Evolutionary conservation across 2,797 vertebrate genomes (phyloP).

Genomic region (Melanotaenia pygmaea): DNA sequence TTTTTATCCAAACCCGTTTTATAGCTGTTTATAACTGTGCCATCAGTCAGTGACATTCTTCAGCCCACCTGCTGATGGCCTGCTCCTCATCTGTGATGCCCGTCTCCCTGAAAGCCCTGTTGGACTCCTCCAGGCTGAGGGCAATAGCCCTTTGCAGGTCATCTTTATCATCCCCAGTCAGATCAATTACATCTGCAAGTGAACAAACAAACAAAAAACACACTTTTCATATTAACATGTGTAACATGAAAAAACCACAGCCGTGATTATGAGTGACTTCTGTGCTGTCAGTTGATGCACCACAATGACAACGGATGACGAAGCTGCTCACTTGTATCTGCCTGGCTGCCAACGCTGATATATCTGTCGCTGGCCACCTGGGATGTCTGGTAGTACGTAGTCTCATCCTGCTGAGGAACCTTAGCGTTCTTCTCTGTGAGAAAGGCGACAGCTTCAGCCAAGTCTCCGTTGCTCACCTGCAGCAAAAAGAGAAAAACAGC

Average conservation of each 20-base stretch:
- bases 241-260: not conserved
- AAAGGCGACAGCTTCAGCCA: slow-evolving; percentile 94
- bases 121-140: slow-evolving; percentile 98
- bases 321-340: slow-evolving; percentile 91
- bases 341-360: slow-evolving; percentile 98
- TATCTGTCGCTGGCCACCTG: slow-evolving; percentile 94
- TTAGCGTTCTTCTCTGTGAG: slow-evolving; percentile 96
- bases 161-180: slow-evolving; percentile 99
- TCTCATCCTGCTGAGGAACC: slow-evolving; percentile 93
- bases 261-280: too few relatives aligned
- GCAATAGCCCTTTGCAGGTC: slow-evolving; percentile 99
- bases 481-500: not conserved
- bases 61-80: slow-evolving; percentile 94
- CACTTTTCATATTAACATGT: not conserved
- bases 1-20: not conserved
- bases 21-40: not conserved
- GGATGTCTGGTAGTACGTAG: slow-evolving; percentile 94
- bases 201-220: slow-evolving; percentile 19
- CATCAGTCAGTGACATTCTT: not conserved
- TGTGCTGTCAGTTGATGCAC: not conserved
- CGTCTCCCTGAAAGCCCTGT: slow-evolving; percentile 95
- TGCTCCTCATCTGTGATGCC: slow-evolving; percentile 99
- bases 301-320: not conserved
- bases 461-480: slow-evolving; percentile 96
- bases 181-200: slow-evolving; percentile 95